Conservation (phyloP, 2,888 invertebrate species). For the Ochropleura plecta region DNA sequence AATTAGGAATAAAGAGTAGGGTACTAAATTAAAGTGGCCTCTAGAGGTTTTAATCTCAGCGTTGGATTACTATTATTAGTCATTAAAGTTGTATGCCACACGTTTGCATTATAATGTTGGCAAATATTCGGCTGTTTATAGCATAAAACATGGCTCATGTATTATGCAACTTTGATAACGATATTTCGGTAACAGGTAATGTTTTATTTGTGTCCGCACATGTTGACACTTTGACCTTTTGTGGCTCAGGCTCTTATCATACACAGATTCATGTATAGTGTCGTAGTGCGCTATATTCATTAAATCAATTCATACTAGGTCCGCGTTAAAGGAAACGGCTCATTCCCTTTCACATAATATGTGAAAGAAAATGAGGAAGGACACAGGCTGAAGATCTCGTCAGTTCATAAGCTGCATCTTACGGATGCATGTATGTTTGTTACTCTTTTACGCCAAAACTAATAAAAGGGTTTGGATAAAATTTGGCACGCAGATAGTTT, state of each 20-base stretch:
- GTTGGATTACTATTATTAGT: slow-evolving; percentile 32
- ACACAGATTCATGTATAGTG: neutral
- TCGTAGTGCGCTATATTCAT: neutral
- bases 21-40: slow-evolving; percentile 37
- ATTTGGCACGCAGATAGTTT: neutral
- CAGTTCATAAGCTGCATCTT: neutral
- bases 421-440: neutral
- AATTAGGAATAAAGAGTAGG: slow-evolving; percentile 13
- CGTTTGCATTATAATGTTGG: slow-evolving; percentile 15
- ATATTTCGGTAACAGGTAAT: slow-evolving; percentile 39
- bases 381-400: no score
- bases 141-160: slow-evolving; percentile 24
- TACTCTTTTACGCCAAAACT: neutral
- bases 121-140: slow-evolving; percentile 33
- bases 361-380: no score
- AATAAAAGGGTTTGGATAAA: neutral
- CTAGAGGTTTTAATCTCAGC: slow-evolving; percentile 35
- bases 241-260: slow-evolving; percentile 13
- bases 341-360: neutral
- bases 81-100: slow-evolving; percentile 23
- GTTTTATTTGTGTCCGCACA: slow-evolving; percentile 5
- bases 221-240: slow-evolving; percentile 9
- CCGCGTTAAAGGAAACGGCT: neutral
- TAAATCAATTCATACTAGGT: neutral
- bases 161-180: slow-evolving; percentile 37